Base-by-base conservation (phyloP, 2,888 invertebrate species). In the Meliscaeva auricollis region DNA sequence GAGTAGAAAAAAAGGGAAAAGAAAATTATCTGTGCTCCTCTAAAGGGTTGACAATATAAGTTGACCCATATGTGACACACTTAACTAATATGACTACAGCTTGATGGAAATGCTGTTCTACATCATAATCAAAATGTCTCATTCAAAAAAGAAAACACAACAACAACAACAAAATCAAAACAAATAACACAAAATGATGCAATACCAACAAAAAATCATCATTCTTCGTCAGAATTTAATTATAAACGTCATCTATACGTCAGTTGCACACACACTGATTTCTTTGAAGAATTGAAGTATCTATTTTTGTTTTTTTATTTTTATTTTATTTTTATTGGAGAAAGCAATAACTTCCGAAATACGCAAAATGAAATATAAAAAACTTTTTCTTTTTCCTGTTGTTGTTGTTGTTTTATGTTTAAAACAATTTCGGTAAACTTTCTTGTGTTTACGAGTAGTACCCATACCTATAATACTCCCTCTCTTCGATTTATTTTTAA, bases 51-150 rank as follows among this genome's bases (percentile, higher is more conserved):
- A 70, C 75, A 69, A 79, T 75, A 60, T 75, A 60, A 70, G 66
- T 58, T 84, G 83, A 84, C 83, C 83, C 79, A 80, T 72, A 68
- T 84, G 74, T 44, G 44, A n/a, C 78, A 54, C 30, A 50, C 38
- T 68, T 44, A 64, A 54, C 30, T 62, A 62, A 62, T 44, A 62
- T 15, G 62, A 58, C 50, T 75, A 50, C 60, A 13, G 9, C 66
- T 62, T 35, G 58, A 78, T 68, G 54, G 20, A 46, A 77, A 52
- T 75, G 48, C 41, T 30, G 20, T 46, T 30, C 22, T 46, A 68
- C 54, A 70, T 58, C 72, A 48, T 50, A 68, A 22, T 35, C 73
- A 62, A 60, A 58, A 62, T 50, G 58, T 60, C 74, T 52, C 60
- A 70, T 75, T 70, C 44, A 66, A 54, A 50, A 41, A 44, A 44